A percentile compares a stretch with the other conserved stretches of the same genome.
Conservation (phyloP, 2,113 vertebrate genomes). For the Labrus mixtus region DNA sequence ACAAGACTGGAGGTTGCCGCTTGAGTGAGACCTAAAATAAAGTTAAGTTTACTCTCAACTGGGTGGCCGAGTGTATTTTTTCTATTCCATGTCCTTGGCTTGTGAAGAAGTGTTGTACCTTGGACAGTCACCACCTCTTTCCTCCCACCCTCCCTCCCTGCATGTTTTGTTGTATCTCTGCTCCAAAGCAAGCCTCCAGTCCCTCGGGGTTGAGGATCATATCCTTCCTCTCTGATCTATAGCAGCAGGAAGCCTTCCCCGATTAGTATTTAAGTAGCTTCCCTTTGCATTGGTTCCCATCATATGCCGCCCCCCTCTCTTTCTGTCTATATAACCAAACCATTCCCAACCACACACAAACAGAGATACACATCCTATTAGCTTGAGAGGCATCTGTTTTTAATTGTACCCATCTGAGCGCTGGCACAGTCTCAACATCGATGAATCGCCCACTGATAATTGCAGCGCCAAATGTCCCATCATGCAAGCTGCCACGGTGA, state of each 20-base stretch:
- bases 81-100: neutral
- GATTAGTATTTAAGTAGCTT: constrained; percentile 62
- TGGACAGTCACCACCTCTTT: neutral
- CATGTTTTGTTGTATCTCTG: constrained; percentile 44
- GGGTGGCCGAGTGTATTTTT: too few relatives aligned
- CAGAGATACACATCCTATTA: constrained; percentile 49
- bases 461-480: constrained; percentile 51
- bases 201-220: constrained; percentile 41
- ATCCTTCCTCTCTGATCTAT: constrained; percentile 60
- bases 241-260: constrained; percentile 46
- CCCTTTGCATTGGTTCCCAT: constrained; percentile 49
- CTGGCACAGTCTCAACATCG: constrained; percentile 45
- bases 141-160: constrained; percentile 6
- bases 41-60: too few relatives aligned
- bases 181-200: constrained; percentile 33
- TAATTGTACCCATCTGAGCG: constrained; percentile 76
- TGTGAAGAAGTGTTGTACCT: neutral
- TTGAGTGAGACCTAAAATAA: too few relatives aligned
- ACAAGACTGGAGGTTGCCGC: too few relatives aligned
- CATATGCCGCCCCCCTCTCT: constrained; percentile 9
- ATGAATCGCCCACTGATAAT: constrained; percentile 62
- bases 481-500: constrained; percentile 21
- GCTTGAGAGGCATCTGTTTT: constrained; percentile 75
- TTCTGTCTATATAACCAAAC: constrained; percentile 21
- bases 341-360: constrained; percentile 15